Evolutionary conservation across 2,797 vertebrate species (phyloP).

Genomic region (Schizopygopsis malacanthus): DNA sequence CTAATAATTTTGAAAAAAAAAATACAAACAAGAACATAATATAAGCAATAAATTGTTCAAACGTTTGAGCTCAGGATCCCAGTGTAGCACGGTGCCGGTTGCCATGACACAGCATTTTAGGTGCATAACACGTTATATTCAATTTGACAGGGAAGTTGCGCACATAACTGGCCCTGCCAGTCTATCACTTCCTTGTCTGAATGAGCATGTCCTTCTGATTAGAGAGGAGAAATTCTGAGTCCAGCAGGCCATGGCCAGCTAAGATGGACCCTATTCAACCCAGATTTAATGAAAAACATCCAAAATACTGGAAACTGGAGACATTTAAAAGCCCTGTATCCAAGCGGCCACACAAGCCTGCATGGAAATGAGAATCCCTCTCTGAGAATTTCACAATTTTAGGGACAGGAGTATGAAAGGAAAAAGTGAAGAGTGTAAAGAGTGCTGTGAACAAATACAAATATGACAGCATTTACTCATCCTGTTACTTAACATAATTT

Average conservation of each 20-base stretch:
- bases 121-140: slow-evolving; percentile 55
- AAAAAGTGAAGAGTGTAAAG: not conserved
- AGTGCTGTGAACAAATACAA: not conserved
- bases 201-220: slow-evolving; percentile 60
- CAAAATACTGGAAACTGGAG: slow-evolving; percentile 9
- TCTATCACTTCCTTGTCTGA: slow-evolving; percentile 66
- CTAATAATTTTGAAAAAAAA: not conserved
- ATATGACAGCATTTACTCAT: not conserved
- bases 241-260: slow-evolving; percentile 44
- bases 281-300: slow-evolving; percentile 48
- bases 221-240: slow-evolving; percentile 57
- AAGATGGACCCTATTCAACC: slow-evolving; percentile 37
- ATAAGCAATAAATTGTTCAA: not conserved
- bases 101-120: slow-evolving; percentile 45
- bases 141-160: slow-evolving; percentile 64
- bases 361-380: slow-evolving; percentile 2
- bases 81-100: slow-evolving; percentile 4
- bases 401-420: not conserved
- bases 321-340: not conserved
- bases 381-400: not conserved
- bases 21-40: not conserved
- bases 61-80: not conserved
- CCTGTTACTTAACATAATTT: not conserved
- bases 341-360: not conserved
- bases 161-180: slow-evolving; percentile 54